Percentiles rank a stretch among this genome's conserved stretches.
phyloP scores from a whole-genome alignment of 2,888 invertebrate genomes.

The Rotaria macrura region DNA sequence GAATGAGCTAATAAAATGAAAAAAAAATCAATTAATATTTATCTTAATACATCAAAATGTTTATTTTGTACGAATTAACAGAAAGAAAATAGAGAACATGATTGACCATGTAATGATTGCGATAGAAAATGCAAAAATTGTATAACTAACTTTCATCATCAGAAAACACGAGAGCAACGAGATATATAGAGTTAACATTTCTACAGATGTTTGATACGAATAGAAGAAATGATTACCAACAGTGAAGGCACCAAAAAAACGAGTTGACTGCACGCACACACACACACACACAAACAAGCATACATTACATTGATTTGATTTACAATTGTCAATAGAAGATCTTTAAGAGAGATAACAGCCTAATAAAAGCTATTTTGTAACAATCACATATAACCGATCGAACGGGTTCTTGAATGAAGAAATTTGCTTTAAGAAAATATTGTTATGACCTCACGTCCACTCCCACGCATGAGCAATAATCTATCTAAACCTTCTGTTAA shows the following conservation, averaged over 20 bases:
- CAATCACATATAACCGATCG: no score
- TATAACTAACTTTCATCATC: no score
- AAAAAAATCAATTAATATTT: neutral
- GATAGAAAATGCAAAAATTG: no score
- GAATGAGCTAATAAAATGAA: no score
- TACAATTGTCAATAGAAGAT: neutral
- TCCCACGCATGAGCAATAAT: constrained; percentile 91
- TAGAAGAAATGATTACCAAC: neutral
- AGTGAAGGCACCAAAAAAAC: neutral
- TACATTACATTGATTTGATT: no score
- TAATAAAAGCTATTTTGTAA: no score
- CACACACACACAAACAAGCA: neutral
- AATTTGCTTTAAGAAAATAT: constrained; percentile 70
- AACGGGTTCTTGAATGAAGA: no score
- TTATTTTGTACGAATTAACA: neutral
- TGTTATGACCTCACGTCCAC: constrained; percentile 94
- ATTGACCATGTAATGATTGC: neutral
- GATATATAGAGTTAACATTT: no score
- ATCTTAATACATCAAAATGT: neutral
- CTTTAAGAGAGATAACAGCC: neutral
- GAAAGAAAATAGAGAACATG: neutral
- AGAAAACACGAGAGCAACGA: no score
- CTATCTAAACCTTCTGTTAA: constrained; percentile 89
- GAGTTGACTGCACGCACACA: neutral
- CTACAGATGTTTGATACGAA: neutral